Evolutionary conservation across 2,797 vertebrate species (phyloP).

Genomic region (Ctenosaura bakeri): DNA sequence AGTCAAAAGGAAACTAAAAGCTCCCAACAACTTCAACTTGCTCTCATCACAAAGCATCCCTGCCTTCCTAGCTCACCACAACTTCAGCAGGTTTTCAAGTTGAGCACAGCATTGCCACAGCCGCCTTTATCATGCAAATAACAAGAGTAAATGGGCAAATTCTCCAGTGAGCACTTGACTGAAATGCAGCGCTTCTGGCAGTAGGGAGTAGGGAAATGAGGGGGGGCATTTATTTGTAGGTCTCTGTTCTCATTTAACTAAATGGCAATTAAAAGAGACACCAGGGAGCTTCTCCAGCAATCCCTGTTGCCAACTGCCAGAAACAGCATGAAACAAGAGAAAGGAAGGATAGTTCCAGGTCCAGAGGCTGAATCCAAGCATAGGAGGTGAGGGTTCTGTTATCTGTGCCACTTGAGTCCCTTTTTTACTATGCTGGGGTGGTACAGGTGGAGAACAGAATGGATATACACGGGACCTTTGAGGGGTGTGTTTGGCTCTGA

Average conservation of each 20-base stretch:
- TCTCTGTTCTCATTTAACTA: conserved; percentile 93
- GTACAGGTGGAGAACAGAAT: not conserved
- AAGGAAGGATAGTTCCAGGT: not conserved
- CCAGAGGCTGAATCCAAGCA: too few species aligned
- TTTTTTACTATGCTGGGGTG: not conserved
- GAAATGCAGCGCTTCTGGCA: conserved; percentile 89
- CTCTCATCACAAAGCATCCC: too few species aligned
- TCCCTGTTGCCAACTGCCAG: conserved; percentile 69
- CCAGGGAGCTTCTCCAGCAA: conserved; percentile 85
- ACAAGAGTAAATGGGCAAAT: conserved; percentile 89
- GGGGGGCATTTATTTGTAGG: conserved; percentile 88
- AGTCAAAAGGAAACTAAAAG: not conserved
- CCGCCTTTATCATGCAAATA: conserved; percentile 96
- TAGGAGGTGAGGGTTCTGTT: too few species aligned
- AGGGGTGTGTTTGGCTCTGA: rapidly evolving
- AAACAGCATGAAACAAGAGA: conserved; percentile 21
- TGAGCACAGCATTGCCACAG: conserved; percentile 65
- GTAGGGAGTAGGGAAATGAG: conserved; percentile 68
- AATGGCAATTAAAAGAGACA: conserved; percentile 90
- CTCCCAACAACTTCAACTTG: not conserved
- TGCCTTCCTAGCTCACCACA: conserved; percentile 23
- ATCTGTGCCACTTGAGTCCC: not conserved
- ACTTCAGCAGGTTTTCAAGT: conserved; percentile 65
- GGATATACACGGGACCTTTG: rapidly evolving
- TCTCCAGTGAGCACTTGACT: conserved; percentile 89